Conservation (phyloP, 2,113 vertebrate species). For the Notothenia coriiceps region DNA sequence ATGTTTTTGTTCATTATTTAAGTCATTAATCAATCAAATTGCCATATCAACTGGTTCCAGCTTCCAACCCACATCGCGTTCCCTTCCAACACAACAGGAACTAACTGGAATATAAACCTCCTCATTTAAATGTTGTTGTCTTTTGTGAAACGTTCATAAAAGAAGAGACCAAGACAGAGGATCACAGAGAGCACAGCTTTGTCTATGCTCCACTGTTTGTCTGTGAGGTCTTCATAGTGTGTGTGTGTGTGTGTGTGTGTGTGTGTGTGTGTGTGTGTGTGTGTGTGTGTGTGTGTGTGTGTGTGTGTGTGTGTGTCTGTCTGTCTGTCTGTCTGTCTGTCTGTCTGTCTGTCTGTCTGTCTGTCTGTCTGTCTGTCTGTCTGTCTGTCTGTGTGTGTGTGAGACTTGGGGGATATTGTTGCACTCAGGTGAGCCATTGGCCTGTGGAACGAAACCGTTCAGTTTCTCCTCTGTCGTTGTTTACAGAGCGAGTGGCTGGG, state of each 20-base stretch:
- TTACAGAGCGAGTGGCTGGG: conserved; percentile 46
- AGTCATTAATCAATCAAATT: not conserved
- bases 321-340: not conserved
- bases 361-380: conserved; percentile 10
- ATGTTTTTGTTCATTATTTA: not conserved
- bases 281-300: not conserved
- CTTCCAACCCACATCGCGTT: not conserved
- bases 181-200: not conserved
- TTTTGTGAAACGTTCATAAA: not conserved
- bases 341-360: conserved; percentile 22
- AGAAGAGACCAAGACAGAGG: conserved; percentile 14
- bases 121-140: not conserved
- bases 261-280: conserved; percentile 14
- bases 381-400: conserved; percentile 19
- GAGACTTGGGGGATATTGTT: conserved; percentile 3
- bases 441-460: conserved; percentile 48
- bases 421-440: conserved; percentile 72
- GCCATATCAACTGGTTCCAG: not conserved
- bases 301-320: conserved; percentile 17
- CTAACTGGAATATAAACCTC: not conserved
- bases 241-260: conserved; percentile 23
- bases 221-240: not conserved
- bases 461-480: conserved; percentile 52
- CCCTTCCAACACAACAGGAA: too few relatives aligned
- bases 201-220: too few relatives aligned